Conservation (phyloP, 2,797 vertebrate genomes). For the Linurgus olivaceus region DNA sequence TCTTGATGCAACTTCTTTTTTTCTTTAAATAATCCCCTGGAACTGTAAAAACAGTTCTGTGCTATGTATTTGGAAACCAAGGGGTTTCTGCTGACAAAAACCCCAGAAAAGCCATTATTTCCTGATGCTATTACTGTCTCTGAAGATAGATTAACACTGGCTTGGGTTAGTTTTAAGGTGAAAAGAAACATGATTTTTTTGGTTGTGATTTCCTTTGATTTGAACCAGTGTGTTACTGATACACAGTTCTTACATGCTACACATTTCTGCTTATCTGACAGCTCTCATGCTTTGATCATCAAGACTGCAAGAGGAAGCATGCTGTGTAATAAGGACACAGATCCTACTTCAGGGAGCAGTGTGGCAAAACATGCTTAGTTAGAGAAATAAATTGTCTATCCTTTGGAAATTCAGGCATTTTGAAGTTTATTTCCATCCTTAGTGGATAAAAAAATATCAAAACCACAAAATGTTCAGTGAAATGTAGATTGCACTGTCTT, state of each 20-base stretch:
- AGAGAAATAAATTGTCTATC: neutral
- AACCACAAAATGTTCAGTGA: neutral
- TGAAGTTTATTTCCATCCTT: neutral
- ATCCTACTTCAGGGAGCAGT: neutral
- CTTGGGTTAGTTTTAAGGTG: neutral
- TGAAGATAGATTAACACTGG: neutral
- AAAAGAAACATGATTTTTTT: neutral
- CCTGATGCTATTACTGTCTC: neutral
- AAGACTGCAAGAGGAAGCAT: neutral
- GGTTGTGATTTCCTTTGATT: neutral
- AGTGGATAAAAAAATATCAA: neutral
- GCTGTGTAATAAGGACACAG: neutral
- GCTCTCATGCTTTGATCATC: neutral
- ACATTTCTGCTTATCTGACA: neutral
- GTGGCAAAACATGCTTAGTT: neutral
- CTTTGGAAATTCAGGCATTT: neutral
- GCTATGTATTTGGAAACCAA: neutral
- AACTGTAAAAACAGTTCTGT: neutral
- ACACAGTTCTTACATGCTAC: neutral
- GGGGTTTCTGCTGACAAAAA: neutral
- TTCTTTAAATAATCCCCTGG: conserved; percentile 20
- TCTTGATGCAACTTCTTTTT: neutral
- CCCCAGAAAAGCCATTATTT: neutral
- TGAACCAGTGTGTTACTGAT: neutral
- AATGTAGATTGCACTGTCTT: neutral